Percentiles rank a stretch among this genome's conserved stretches.
Evolutionary conservation across 2,797 vertebrate genomes (phyloP).

Genomic region (Falco columbarius): DNA sequence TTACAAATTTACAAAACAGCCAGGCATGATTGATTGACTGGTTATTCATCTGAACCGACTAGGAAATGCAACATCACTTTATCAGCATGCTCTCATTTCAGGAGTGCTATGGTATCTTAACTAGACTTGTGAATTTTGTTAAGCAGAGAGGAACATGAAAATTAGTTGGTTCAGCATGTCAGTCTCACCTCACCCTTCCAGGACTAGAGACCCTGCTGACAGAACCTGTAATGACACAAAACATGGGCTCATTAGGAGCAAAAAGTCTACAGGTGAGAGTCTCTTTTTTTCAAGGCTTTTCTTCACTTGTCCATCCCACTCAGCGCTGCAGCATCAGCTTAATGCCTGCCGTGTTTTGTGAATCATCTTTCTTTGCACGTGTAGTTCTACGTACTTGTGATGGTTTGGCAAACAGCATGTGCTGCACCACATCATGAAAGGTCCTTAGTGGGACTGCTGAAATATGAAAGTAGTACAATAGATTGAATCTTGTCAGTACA

Average conservation of each 20-base stretch:
- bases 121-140: not conserved
- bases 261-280: not conserved
- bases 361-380: not conserved
- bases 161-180: not conserved
- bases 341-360: not conserved
- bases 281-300: not conserved
- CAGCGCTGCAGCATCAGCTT: not conserved
- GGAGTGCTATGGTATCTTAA: not conserved
- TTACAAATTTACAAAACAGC: conserved; percentile 37
- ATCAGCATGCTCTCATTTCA: conserved; percentile 25
- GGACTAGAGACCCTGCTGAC: not conserved
- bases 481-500: not conserved
- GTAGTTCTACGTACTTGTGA: not conserved
- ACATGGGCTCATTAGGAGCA: not conserved
- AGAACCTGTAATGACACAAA: not conserved
- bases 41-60: conserved; percentile 19
- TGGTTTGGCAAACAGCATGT: not conserved
- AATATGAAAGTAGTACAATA: not conserved
- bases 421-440: not conserved
- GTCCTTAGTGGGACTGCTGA: not conserved
- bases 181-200: not conserved
- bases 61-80: conserved; percentile 39
- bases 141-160: not conserved
- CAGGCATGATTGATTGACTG: conserved; percentile 39
- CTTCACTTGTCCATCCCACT: not conserved